Evolutionary conservation across 2,113 vertebrate genomes (phyloP), one percentile per base, ranked within the genome.

Genomic region (Antidorcas marsupialis): DNA sequence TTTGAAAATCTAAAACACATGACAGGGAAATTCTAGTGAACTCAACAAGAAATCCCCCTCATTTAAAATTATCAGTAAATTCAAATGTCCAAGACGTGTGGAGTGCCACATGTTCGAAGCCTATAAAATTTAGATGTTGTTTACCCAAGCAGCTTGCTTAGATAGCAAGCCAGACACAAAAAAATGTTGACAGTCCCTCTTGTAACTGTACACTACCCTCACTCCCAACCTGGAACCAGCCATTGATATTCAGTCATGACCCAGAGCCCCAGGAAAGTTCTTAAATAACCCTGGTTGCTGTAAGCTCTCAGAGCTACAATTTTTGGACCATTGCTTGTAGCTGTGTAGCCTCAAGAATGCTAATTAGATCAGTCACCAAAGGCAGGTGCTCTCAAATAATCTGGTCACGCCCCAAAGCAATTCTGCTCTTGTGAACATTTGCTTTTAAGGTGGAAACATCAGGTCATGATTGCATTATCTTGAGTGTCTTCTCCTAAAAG

Each of bases 1-100:
- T 86, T 59, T 83, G 87, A 97, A 98, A 98, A 99, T 97, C 90
- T 86, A 98, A 98, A 98, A 98, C 98, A 98, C 33, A 95, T 98
- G 98, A 94, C 79, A 83, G 43, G 62, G 11, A 98, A 94, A 79
- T 91, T 87, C 57, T 95, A 93, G 84, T 76, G 93, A 97, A 98
- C 89, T 94, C 59, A 94, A 97, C 10, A 90, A 28, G 97, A 97
- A 96, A 86, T 96, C 81, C 45, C 82, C 39, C 95, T 97, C 97
- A 91, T 43, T 90, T 96, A 98, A 98, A 98, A 98, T 95, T 16
- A 98, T 10, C 96, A 89, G 78, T 81, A 10, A 81, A 97, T 97
- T 96, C 97, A 92, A 87, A 88, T 59, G 82, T 52, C 36, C 55
- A 83, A 19, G 92, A 39, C 33, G 16, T 71, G 92, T 55, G 45